A percentile compares a stretch with the other conserved stretches of the same genome.
Conservation (phyloP, 1,140 invertebrate genomes). For the Drosophila oshimai region DNA sequence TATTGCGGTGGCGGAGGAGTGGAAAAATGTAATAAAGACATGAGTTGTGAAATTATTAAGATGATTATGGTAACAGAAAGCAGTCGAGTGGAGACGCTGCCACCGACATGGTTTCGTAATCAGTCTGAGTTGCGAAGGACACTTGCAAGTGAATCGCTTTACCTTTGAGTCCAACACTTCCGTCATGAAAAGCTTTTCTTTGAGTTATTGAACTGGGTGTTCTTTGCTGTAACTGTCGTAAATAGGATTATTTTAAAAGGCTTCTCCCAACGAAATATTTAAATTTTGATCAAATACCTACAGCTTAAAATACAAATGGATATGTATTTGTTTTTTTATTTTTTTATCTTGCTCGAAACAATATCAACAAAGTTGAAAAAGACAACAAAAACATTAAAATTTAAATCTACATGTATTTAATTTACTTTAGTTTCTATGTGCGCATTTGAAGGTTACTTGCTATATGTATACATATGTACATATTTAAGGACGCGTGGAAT, state of each 20-base stretch:
- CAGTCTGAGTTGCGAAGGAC: constrained; percentile 27
- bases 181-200: neutral
- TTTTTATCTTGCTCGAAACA: too few species aligned
- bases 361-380: too few species aligned
- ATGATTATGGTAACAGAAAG: constrained; percentile 61
- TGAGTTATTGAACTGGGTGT: neutral
- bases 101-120: constrained; percentile 23
- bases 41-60: constrained; percentile 76
- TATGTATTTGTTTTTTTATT: too few species aligned
- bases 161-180: neutral
- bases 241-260: neutral
- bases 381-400: too few species aligned
- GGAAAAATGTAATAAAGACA: constrained; percentile 73
- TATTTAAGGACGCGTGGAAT: constrained; percentile 49
- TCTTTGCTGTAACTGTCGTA: neutral
- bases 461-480: neutral
- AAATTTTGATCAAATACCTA: too few species aligned
- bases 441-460: neutral
- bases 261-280: too few species aligned
- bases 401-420: neutral
- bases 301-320: too few species aligned
- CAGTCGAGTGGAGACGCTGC: constrained; percentile 25
- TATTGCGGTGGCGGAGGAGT: constrained; percentile 46
- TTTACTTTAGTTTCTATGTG: neutral
- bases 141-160: constrained; percentile 4